phyloP scores from a whole-genome alignment of 2,888 invertebrate genomes.

The Dilophus febrilis region DNA sequence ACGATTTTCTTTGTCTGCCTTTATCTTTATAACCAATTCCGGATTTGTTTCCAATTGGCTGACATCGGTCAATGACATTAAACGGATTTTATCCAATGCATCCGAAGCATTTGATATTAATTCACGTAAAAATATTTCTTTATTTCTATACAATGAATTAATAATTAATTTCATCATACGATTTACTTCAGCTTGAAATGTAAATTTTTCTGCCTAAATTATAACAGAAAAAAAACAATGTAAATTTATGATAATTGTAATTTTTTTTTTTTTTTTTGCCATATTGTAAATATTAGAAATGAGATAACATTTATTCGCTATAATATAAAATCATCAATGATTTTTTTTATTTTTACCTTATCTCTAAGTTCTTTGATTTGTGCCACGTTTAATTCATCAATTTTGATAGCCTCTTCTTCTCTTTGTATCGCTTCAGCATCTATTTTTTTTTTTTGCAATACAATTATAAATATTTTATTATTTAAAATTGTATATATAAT shows the following conservation, averaged over 20 bases:
- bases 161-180: constrained; percentile 99
- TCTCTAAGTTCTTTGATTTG: constrained; percentile 84
- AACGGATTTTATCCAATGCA: constrained; percentile 93
- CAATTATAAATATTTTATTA: constrained; percentile 2
- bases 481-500: too few relatives aligned
- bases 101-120: constrained; percentile 98
- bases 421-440: constrained; percentile 81
- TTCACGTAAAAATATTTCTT: constrained; percentile 97
- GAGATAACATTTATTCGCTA: background rate
- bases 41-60: constrained; percentile 57
- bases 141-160: constrained; percentile 96
- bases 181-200: constrained; percentile 97
- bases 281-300: background rate
- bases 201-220: constrained; percentile 55
- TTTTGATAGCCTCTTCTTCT: constrained; percentile 90
- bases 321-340: background rate
- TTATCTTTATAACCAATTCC: constrained; percentile 80
- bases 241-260: too few relatives aligned
- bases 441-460: constrained; percentile 16
- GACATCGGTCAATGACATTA: constrained; percentile 78
- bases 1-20: constrained; percentile 81
- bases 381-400: constrained; percentile 87
- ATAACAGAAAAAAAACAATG: constrained; percentile 1
- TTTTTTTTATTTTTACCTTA: constrained; percentile 34
- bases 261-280: too few relatives aligned